Evolutionary conservation across 2,113 vertebrate species (phyloP).

Genomic region (Odocoileus hemionus): DNA sequence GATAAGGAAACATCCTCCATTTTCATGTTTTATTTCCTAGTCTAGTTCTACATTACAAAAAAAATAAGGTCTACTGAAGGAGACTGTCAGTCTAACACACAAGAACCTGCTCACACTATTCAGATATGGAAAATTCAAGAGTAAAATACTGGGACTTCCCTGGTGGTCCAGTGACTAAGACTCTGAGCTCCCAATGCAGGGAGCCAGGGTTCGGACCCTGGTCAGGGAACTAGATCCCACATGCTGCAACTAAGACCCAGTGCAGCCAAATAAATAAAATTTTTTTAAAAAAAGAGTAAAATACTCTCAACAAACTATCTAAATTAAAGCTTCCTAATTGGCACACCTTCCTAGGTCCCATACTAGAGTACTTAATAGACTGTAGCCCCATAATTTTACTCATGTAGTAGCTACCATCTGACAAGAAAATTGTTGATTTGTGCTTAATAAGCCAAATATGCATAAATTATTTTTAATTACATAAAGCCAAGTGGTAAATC

Average conservation of each 20-base stretch:
- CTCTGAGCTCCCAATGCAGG: background rate
- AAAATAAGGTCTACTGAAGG: background rate
- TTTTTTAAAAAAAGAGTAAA: background rate
- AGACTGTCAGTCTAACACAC: background rate
- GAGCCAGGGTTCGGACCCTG: background rate
- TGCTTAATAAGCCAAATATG: conserved; percentile 53
- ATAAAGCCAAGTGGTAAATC: conserved; percentile 56
- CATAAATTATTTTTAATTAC: conserved; percentile 63
- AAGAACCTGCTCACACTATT: conserved; percentile 25
- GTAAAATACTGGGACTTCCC: background rate
- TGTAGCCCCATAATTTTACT: conserved; percentile 8
- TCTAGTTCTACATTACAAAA: conserved; percentile 1
- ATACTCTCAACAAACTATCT: background rate
- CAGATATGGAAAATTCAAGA: conserved; percentile 3
- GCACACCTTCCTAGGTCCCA: background rate
- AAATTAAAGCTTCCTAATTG: conserved; percentile 20
- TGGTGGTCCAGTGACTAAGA: background rate
- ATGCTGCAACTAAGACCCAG: background rate
- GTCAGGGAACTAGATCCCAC: background rate
- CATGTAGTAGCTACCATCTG: conserved; percentile 28
- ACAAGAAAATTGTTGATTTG: conserved; percentile 54
- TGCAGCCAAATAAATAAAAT: background rate
- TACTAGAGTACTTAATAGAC: conserved; percentile 12
- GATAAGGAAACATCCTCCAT: background rate
- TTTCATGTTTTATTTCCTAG: conserved; percentile 17